Base-by-base conservation (phyloP, 2,888 invertebrate species). In the Dusona sp. region DNA sequence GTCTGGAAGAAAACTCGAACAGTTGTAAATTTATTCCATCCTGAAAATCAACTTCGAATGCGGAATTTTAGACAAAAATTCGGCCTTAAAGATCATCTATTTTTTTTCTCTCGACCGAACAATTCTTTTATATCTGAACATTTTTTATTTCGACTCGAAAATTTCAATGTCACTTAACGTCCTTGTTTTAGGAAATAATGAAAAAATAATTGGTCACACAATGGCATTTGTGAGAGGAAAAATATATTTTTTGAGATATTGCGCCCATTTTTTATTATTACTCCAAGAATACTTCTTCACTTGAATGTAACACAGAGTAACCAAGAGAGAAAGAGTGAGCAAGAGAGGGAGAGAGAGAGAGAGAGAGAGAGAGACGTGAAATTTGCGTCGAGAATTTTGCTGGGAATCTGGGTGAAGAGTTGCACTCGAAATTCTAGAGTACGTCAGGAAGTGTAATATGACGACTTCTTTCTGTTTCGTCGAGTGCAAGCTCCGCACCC, bases 341-440 rank as follows among this genome's bases (percentile, higher is more conserved):
- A 13, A 42, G 29, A 13, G 48, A 9, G 9, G n/a, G 36, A 25
- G 68, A 79, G 57, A 70, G 13, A 68, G 54, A 19, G 67, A 16
- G n/a, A 22, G 51, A 48, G 19, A 64, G 33, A 57, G 57, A 80
- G 33, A 65, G 45, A 65, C 54, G 48, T 54, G 36, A 19, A 9
- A 54, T 61, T 65, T 79, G 74, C 61, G 36, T 51, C 29, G 29
- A 64, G 33, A 85, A 81, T 78, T 81, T 72, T 36, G 38, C 57
- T 73, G 68, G 51, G 73, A 79, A 85, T 79, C 68, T 85, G 85
- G 85, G 85, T 85, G 82, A 85, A 82, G 81, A 64, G 80, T 54
- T 45, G 74, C 65, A 82, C 85, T 85, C 78, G 74, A 85, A 85
- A 85, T 29, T 68, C 61, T 48, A 42, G 38, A 82, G 85, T 74